Conservation (phyloP, 2,888 invertebrate species). For the Pyrrhopygopsis socrates region DNA sequence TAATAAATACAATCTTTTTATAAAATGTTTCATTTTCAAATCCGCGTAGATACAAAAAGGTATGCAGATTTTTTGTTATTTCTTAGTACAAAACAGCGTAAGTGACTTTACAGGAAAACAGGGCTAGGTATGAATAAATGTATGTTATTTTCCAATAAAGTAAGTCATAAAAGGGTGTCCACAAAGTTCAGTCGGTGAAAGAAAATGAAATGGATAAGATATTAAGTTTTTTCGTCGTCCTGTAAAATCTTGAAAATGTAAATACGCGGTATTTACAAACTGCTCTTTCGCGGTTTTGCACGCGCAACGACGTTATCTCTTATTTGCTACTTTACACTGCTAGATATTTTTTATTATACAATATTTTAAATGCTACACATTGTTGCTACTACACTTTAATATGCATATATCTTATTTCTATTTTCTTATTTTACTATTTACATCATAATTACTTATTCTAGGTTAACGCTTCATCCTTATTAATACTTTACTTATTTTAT, state of each 20-base stretch:
- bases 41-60: neutral
- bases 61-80: conserved; percentile 1
- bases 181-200: conserved; percentile 47
- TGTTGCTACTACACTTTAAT: no score
- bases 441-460: no score
- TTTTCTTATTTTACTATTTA: no score
- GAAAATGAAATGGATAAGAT: neutral
- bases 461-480: no score
- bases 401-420: no score
- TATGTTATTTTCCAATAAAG: conserved; percentile 18
- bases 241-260: conserved; percentile 32
- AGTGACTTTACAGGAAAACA: conserved; percentile 28
- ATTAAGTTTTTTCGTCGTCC: conserved; percentile 5
- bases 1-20: neutral
- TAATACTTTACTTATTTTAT: no score
- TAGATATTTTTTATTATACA: no score
- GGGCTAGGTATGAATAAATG: conserved; percentile 17
- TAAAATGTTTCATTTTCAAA: conserved; percentile 10
- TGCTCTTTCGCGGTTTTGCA: no score
- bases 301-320: no score
- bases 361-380: no score
- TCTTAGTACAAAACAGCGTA: conserved; percentile 22
- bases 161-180: conserved; percentile 11
- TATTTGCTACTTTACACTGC: no score
- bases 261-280: conserved; percentile 30